These are phyloP conservation scores for Sturmia bella DNA, from an alignment of 2,888 invertebrate genomes.

Conservation along the genomic window DNA sequence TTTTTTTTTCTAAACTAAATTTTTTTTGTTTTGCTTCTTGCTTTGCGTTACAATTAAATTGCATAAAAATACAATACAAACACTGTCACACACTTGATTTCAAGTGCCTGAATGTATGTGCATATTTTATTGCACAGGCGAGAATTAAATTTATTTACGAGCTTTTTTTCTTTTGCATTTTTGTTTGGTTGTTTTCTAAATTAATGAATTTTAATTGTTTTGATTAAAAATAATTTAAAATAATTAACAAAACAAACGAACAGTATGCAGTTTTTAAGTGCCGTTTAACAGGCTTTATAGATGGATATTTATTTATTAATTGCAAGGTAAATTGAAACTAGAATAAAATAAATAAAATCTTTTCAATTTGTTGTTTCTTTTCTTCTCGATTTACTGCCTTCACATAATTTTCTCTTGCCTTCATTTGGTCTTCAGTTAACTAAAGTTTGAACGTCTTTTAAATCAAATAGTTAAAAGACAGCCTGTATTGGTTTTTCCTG, in stretches of 20 bases:
- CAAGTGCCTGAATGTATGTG: not conserved
- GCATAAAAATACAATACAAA: conserved; percentile 36
- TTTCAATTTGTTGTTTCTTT: not conserved
- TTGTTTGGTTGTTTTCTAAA: conserved; percentile 53
- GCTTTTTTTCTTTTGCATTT: conserved; percentile 16
- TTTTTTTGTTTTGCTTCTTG: conserved; percentile 23
- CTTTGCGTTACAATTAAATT: conserved; percentile 65
- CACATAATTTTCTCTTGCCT: conserved; percentile 25
- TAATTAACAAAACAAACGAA: conserved; percentile 53
- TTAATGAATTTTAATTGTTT: conserved; percentile 70
- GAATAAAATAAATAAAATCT: not conserved
- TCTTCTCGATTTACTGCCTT: not conserved
- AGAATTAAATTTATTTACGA: conserved; percentile 65
- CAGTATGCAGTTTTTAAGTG: conserved; percentile 10
- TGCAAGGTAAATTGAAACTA: conserved; percentile 10
- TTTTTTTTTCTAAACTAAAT: not conserved
- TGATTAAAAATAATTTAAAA: conserved; percentile 70
- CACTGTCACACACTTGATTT: conserved; percentile 38
- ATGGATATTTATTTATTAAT: not conserved
- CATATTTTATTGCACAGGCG: conserved; percentile 37
- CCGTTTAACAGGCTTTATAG: not conserved
- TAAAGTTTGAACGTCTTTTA: conserved; percentile 48
- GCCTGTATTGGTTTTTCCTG: not conserved
- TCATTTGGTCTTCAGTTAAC: conserved; percentile 17
- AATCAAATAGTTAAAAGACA: conserved; percentile 36